phyloP scores from a whole-genome alignment of 2,797 vertebrate species.

The Xenopus petersii region DNA sequence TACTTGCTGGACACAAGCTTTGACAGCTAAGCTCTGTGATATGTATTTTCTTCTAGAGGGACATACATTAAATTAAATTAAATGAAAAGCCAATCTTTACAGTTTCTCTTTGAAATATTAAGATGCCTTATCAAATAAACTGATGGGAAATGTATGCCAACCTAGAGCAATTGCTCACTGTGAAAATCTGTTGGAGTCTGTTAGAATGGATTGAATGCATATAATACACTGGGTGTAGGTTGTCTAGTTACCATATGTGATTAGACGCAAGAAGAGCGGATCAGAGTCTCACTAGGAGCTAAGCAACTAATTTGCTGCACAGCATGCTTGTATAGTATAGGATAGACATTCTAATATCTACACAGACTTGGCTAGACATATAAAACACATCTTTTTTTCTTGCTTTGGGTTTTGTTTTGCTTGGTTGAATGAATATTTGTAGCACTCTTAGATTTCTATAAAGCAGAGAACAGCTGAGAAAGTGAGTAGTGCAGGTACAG shows the following conservation, averaged over 20 bases:
- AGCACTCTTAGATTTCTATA: no score
- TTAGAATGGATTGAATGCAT: not conserved
- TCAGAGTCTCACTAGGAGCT: no score
- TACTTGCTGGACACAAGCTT: conserved; percentile 27
- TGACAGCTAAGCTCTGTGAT: conserved; percentile 28
- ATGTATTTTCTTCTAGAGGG: conserved; percentile 27
- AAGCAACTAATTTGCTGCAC: no score
- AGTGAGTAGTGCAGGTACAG: no score
- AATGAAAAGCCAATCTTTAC: conserved; percentile 44
- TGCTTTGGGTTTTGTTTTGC: no score
- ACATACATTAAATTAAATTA: conserved; percentile 46
- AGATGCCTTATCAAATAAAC: conserved; percentile 46
- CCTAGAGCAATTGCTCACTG: conserved; percentile 27
- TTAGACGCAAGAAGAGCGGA: not conserved
- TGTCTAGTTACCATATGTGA: not conserved
- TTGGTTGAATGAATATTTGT: no score
- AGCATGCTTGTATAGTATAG: no score
- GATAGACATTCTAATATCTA: no score
- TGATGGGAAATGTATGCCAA: conserved; percentile 29
- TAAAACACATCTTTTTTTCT: no score
- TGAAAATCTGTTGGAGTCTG: not conserved
- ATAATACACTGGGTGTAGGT: not conserved
- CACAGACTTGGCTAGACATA: no score
- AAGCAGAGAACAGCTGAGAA: no score
- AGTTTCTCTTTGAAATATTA: conserved; percentile 45